Conservation (phyloP, 2,797 vertebrate species). For the Emys orbicularis region DNA sequence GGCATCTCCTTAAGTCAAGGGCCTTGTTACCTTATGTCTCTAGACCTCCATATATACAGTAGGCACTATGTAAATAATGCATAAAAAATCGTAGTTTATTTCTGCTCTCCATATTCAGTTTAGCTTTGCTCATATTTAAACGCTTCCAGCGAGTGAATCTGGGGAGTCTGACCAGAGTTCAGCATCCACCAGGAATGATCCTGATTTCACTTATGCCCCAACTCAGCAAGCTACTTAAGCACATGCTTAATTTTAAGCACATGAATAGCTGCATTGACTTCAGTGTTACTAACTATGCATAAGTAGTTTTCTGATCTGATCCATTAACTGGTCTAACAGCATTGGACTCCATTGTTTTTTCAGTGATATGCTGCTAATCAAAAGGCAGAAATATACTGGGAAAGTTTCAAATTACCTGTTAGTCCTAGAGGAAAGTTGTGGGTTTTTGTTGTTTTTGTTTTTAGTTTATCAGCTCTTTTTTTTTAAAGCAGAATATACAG, state of each 20-base stretch:
- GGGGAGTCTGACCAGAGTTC: not conserved
- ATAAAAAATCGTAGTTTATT: not conserved
- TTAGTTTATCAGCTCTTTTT: not conserved
- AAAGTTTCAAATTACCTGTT: not conserved
- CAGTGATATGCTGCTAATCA: not conserved
- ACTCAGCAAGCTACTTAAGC: not conserved
- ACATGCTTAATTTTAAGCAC: not conserved
- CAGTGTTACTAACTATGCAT: not conserved
- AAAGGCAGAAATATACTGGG: not conserved
- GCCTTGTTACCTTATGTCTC: rapidly evolving
- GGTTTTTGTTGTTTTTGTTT: not conserved
- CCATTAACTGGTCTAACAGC: not conserved
- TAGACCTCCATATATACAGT: not conserved
- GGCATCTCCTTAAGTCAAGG: too few relatives aligned
- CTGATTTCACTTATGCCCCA: not conserved
- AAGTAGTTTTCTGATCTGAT: not conserved
- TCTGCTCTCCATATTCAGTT: not conserved
- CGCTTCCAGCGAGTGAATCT: not conserved
- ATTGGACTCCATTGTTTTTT: not conserved
- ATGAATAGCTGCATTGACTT: not conserved
- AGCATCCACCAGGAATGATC: not conserved
- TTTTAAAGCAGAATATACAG: constrained; percentile 1
- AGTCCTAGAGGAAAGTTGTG: not conserved
- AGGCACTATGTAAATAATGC: not conserved
- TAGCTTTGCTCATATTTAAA: not conserved